Evolutionary conservation across 2,888 invertebrate species (phyloP), one percentile per base, ranked within the genome.

Genomic region (Rotaria macrura): DNA sequence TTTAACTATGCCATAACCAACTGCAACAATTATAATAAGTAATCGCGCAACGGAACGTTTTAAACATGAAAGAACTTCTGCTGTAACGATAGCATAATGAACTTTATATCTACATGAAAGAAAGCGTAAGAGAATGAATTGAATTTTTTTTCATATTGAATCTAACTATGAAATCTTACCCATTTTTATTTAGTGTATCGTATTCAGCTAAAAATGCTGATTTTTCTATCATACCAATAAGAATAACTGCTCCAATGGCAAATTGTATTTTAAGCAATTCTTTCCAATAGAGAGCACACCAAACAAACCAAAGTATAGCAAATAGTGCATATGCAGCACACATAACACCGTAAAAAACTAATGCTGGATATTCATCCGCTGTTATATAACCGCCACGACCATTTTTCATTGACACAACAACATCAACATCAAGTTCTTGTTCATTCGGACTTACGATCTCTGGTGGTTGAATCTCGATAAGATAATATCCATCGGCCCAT

Each of bases 1-100:
- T 90, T 96, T 96, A 87, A 96, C 96, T 88, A 97, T 96, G 84
- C 97, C 97, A 92, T 96, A 97, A 84, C 97, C 97, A 84, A 97
- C 93, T 87, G 95, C 95, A 87, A 96, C 96, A 86, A 97, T 96
- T 86, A 97, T 94, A 88, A 97, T 95, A 85, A 97, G 92, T 94
- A 97, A 96, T 87, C 96, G 92, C 0, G 97, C 95, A 88, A 97
- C 92, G 0, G 96, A 95, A 85, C 96, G 92, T 92, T 97, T 97
- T 17, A 94, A 94, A 89, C 95, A 95, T 0, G 96, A 97, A 9
- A 96, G 93, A 92, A 96, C 93, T 91, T 96, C 96, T 0, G 96
- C 97, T 88, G 94, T 93, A 87, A 95, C 92, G 89, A 95, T 94
- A 0, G 94, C 94, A 29, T 94, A 93, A 87, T 92, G 92, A 0